Evolutionary conservation across 2,888 invertebrate genomes (phyloP), one percentile per base, ranked within the genome.

Genomic region (Euphydryas editha): DNA sequence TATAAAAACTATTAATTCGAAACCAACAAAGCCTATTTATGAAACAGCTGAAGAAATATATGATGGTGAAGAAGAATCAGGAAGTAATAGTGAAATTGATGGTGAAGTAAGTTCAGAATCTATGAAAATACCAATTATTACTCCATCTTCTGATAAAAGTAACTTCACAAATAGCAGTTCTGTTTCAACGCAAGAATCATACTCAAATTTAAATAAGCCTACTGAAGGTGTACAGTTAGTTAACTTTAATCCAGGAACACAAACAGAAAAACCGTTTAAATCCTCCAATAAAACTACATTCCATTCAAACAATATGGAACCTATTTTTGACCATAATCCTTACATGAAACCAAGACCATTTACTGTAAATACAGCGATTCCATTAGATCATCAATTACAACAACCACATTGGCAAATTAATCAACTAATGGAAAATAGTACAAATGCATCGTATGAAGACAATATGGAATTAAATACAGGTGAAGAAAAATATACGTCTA

Each of bases 381-480:
- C 88, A 15, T 79, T 92, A 37, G 92, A 92, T 69, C 88, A 91
- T 75, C 92, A 92, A 72, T 72, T 92, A 47, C 92, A 92, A 67
- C 91, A 92, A 75, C 92, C 92, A 13, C 92, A 92, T 73, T 92
- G 92, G 92, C 92, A 92, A 73, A 92, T 92, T 21, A 92, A 92
- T 75, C 86, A 92, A 62, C 78, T 92, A 69, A 76, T 90, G 78
- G 90, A 88, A 74, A 92, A 92, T 69, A 72, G 81, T 1, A 87
- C 87, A 10, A 92, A 89, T 65, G 72, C 82, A 13, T 90, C 90
- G 0, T 87, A 87, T 73, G 92, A 92, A 81, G 91, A 92, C 21
- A 88, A 81, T 68, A 67, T 91, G 15, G 87, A 88, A 59, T 77
- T 93, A 44, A 93, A 93, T 73, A 87, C 87, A 63, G 93, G 93